phyloP scores from a whole-genome alignment of 2,888 invertebrate genomes.

The Disparrhopalites patrizii region DNA sequence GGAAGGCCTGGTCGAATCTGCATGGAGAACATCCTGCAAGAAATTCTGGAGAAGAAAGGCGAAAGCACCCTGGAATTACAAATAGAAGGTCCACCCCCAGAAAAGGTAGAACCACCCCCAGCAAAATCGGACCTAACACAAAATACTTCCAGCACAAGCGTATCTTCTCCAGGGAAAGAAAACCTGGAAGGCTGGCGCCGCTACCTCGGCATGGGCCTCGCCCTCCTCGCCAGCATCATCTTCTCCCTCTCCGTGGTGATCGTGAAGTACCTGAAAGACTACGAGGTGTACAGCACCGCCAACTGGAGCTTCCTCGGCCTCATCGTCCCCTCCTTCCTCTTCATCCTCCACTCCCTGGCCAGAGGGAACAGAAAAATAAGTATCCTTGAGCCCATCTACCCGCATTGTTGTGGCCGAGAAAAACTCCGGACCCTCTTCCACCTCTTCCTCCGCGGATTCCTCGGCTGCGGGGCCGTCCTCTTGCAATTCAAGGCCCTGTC shows the following conservation, averaged over 20 bases:
- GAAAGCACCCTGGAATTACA: no score
- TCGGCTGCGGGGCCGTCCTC: constrained; percentile 1
- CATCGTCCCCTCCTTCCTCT: background rate
- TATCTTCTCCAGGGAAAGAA: no score
- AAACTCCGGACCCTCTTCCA: background rate
- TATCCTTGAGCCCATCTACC: constrained; percentile 2
- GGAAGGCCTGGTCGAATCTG: no score
- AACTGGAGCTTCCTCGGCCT: constrained; percentile 8
- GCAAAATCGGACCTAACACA: no score
- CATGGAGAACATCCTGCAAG: no score
- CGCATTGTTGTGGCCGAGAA: no score
- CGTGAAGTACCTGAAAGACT: background rate
- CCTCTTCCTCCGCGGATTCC: constrained; percentile 5
- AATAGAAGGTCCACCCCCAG: no score
- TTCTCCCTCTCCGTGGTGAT: constrained; percentile 14
- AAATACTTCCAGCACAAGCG: no score
- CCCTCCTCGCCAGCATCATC: background rate
- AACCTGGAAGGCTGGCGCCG: constrained; percentile 2
- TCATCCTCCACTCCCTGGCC: background rate
- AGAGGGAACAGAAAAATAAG: background rate
- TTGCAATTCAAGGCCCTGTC: constrained; percentile 7
- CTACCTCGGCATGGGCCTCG: constrained; percentile 14
- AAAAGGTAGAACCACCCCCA: no score
- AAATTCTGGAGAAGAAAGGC: no score
- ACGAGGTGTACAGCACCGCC: constrained; percentile 5